Evolutionary conservation across 1,140 invertebrate genomes (phyloP), one percentile per base, ranked within the genome.

Genomic region (Brachionus angularis): DNA sequence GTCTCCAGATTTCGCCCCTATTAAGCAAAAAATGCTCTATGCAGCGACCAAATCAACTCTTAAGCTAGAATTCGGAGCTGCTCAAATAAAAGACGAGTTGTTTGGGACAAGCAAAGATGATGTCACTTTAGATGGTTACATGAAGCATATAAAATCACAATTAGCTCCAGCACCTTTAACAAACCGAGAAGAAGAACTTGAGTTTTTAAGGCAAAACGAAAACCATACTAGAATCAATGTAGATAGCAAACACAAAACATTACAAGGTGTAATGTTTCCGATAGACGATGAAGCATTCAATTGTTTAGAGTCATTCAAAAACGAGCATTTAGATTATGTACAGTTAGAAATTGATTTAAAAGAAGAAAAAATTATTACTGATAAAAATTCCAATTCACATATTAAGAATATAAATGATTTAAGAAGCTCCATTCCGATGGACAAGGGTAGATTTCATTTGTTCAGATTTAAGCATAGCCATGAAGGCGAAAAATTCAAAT

Each of bases 11-110:
- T 36, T 49, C 18, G 64, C 72, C 21, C 16, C 67, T 78, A 76
- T 82, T 10, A 85, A 94, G 72, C 89, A 97, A 76, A 98, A 98
- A 83, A 98, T 99, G 96, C 84, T 98, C 33, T 97, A 97, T 80
- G 96, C 96, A 0, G 96, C 94, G 0, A 98, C 96, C 0, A 94
- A 96, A 83, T 92, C 96, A 2, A 98, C 95, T 1, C 82, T 99
- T 1, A 99, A 97, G 81, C 88, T 88, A 76, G 93, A 97, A 82
- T 98, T 99, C 85, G 93, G 93, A 18, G 87, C 84, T 80, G 89
- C 83, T 69, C 90, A 84, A 79, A 94, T 98, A 73, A 90, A 90
- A 76, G 89, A 94, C 79, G 93, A 96, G 52, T n/a, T 50, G 1
- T 31, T 21, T 29, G 34, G 33, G n/a, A 49, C 42, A 70, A 74